Evolutionary conservation across 1,140 invertebrate species (phyloP).

Genomic region (Drosophila micromelanica): DNA sequence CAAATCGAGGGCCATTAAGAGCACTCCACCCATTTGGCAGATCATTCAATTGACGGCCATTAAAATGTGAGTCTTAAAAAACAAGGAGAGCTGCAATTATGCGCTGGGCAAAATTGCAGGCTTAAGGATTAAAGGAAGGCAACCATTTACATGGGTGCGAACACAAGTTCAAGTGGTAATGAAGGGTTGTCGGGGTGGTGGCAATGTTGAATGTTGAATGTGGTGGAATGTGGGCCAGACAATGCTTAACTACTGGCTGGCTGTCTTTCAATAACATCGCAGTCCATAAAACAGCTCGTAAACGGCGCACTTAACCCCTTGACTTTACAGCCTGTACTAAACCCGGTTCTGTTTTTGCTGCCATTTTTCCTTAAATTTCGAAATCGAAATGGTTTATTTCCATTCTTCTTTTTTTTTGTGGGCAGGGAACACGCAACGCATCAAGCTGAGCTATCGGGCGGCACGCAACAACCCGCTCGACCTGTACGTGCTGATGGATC

Average conservation of each 20-base stretch:
- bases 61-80: slow-evolving; percentile 17
- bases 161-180: slow-evolving; percentile 39
- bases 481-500: slow-evolving; percentile 96
- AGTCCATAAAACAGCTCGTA: slow-evolving; percentile 61
- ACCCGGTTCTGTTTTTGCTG: not conserved
- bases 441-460: slow-evolving; percentile 86
- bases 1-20: slow-evolving; percentile 28
- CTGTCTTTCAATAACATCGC: slow-evolving; percentile 40
- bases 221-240: slow-evolving; percentile 20
- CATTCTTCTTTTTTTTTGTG: no score
- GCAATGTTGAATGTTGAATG: not conserved
- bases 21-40: slow-evolving; percentile 7
- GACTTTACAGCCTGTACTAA: slow-evolving; percentile 39
- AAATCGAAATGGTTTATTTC: no score
- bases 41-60: slow-evolving; percentile 39
- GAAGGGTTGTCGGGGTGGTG: slow-evolving; percentile 26
- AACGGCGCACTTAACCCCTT: slow-evolving; percentile 41
- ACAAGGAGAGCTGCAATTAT: slow-evolving; percentile 27
- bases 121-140: slow-evolving; percentile 52
- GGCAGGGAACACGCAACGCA: slow-evolving; percentile 85
- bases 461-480: slow-evolving; percentile 95
- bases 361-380: no score
- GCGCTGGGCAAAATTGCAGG: slow-evolving; percentile 44
- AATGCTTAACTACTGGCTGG: slow-evolving; percentile 23
- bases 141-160: slow-evolving; percentile 64